Evolutionary conservation across 2,888 invertebrate species (phyloP), one percentile per base, ranked within the genome.

Genomic region (Macaria liturata): DNA sequence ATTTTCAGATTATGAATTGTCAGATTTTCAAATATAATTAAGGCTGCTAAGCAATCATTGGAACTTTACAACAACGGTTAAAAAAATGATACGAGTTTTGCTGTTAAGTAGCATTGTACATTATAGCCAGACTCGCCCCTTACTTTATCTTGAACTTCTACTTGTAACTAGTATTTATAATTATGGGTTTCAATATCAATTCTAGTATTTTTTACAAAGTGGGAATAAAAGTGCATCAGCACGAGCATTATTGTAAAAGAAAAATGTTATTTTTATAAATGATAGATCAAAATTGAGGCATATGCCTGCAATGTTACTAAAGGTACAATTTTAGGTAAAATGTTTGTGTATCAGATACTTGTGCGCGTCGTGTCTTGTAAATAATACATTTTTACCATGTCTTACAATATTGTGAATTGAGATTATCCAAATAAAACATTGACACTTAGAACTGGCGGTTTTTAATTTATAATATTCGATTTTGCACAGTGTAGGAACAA

Each of bases 311-410:
- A 81, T 82, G 80, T 85, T 81, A 78, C 69, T 65, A 83, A 88
- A 83, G 88, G 89, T 91, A 90, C 90, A 91, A 89, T 84, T 73
- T 76, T 82, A 85, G 83, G 70, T 82, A 84, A 83, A 87, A 54
- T 85, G 83, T 80, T 83, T 76, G 77, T 83, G 79, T 78, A 78
- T 78, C 77, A 59, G 48, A 48, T 56, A 74, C 80, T 80, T 82
- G 82, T 83, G 42, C 42, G 42, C 8, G 42, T 42, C n/a, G 81
- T 70, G 74, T 84, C 81, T 80, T 91, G 91, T 91, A 91, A 82
- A 90, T 91, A 90, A 76, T 77, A 83, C 85, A 86, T 88, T 89
- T 89, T 83, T 88, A 90, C 87, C 82, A 84, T 84, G 83, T 88
- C 86, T 83, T 83, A 80, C 74, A 84, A 73, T 80, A 42, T 84